Conservation (phyloP, 2,797 vertebrate genomes). For the Tarsius wallacei region DNA sequence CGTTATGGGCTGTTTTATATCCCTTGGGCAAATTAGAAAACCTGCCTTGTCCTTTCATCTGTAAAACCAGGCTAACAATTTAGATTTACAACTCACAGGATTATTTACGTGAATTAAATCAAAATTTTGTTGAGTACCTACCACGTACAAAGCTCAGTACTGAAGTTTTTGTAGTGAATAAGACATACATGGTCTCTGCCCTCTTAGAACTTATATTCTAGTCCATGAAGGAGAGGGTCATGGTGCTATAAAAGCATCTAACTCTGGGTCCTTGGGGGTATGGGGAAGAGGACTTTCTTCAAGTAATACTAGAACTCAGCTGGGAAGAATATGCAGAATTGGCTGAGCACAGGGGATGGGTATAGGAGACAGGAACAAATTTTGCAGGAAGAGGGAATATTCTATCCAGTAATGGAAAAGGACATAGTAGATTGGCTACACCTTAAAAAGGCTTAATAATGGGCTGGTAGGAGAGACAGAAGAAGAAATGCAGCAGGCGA, state of each 20-base stretch:
- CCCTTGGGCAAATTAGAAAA: neutral
- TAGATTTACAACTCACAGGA: neutral
- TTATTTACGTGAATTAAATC: slow-evolving; percentile 10
- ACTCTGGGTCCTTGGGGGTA: neutral
- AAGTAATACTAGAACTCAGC: neutral
- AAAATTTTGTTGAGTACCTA: slow-evolving; percentile 39
- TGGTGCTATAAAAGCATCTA: neutral
- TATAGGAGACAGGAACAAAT: neutral
- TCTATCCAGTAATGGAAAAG: neutral
- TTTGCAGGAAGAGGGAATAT: neutral
- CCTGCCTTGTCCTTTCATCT: neutral
- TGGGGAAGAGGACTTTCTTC: neutral
- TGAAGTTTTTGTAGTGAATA: slow-evolving; percentile 1
- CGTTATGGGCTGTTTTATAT: neutral
- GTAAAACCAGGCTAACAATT: slow-evolving; percentile 48
- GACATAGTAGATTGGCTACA: neutral
- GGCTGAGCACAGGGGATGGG: neutral
- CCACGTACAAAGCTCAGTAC: neutral
- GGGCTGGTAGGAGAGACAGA: neutral
- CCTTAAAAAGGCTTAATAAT: slow-evolving; percentile 5
- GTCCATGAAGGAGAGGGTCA: neutral
- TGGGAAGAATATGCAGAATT: neutral
- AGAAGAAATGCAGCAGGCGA: neutral
- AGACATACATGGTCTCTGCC: neutral
- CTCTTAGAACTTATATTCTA: neutral